Evolutionary conservation across 2,888 invertebrate species (phyloP).

Genomic region (Lucinisca nassula): DNA sequence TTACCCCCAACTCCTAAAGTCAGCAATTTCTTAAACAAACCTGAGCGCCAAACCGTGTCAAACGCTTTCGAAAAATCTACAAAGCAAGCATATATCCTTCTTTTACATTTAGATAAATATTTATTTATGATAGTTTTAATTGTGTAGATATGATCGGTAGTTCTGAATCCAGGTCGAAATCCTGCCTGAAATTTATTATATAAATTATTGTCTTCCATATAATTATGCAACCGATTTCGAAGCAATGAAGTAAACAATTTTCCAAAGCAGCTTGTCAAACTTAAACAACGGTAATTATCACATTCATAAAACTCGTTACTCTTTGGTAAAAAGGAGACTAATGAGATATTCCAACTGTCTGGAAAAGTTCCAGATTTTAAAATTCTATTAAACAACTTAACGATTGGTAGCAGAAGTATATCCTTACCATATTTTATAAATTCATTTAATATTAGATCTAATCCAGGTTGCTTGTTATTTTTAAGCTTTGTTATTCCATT

Average conservation of each 20-base stretch:
- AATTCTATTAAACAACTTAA: background rate
- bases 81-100: background rate
- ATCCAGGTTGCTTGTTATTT: background rate
- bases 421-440: background rate
- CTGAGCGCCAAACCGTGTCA: background rate
- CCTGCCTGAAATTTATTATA: slow-evolving; percentile 1
- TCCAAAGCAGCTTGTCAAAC: background rate
- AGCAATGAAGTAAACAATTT: background rate
- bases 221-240: background rate
- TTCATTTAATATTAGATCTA: background rate
- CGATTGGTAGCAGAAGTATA: background rate
- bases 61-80: background rate
- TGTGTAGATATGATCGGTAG: background rate
- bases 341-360: background rate
- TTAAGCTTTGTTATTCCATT: background rate
- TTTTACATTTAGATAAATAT: background rate
- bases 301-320: background rate
- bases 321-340: background rate
- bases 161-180: background rate
- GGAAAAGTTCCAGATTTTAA: background rate
- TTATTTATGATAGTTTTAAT: background rate
- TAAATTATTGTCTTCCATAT: background rate
- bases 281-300: background rate
- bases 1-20: background rate
- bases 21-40: background rate